Conservation (phyloP, 2,113 vertebrate genomes). For the Psilopsiagon aymara region DNA sequence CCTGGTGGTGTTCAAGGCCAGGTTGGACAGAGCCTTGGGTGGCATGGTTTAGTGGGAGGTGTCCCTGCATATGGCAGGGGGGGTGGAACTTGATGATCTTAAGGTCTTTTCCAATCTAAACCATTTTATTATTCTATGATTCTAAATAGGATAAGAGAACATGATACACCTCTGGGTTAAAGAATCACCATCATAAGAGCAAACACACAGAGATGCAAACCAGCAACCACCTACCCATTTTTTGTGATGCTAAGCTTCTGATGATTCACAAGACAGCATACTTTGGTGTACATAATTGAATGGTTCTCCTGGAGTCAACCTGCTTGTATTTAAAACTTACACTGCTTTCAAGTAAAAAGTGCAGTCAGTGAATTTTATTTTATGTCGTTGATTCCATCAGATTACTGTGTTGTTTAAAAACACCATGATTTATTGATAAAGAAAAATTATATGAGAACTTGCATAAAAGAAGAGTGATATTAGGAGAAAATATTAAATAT, state of each 20-base stretch:
- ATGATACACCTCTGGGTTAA: background rate
- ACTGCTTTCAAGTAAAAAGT: background rate
- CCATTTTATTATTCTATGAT: too few relatives aligned
- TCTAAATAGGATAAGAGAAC: background rate
- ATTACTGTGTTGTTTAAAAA: background rate
- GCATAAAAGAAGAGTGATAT: background rate
- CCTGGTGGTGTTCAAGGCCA: too few relatives aligned
- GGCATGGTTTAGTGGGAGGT: too few relatives aligned
- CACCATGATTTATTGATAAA: background rate
- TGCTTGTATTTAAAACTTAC: background rate
- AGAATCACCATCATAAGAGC: background rate
- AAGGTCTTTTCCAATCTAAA: too few relatives aligned
- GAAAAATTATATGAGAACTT: background rate
- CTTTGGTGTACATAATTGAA: background rate
- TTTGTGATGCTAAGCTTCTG: background rate
- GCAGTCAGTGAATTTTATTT: background rate
- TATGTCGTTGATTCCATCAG: background rate
- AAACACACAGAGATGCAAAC: fast-evolving
- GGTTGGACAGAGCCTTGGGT: too few relatives aligned
- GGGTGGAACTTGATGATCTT: too few relatives aligned
- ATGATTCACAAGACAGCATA: background rate
- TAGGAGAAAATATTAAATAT: background rate
- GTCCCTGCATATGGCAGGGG: too few relatives aligned
- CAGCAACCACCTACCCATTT: fast-evolving
- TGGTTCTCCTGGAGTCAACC: background rate